A percentile compares a stretch with the other conserved stretches of the same genome.
phyloP scores from a whole-genome alignment of 2,888 invertebrate species.

The Poecilobothrus nobilitatus region DNA sequence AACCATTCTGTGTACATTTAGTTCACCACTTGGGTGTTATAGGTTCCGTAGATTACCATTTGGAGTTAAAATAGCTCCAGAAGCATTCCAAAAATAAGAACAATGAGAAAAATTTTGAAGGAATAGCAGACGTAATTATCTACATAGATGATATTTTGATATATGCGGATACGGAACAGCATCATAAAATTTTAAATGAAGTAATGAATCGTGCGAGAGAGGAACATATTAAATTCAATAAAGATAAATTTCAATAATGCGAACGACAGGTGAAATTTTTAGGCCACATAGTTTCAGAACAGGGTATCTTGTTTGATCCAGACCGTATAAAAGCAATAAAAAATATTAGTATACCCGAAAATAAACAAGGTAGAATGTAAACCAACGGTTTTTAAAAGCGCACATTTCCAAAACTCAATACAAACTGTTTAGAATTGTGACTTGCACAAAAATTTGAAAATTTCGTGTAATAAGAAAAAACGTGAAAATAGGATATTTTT shows the following conservation, averaged over 20 bases:
- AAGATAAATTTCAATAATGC: constrained; percentile 27
- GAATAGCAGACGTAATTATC: constrained; percentile 27
- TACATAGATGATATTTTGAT: constrained; percentile 31
- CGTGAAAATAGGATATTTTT: no score
- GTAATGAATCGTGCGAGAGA: constrained; percentile 27
- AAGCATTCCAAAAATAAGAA: constrained; percentile 26
- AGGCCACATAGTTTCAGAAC: constrained; percentile 21
- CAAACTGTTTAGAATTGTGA: no score
- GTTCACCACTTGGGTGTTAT: constrained; percentile 17
- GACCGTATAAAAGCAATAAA: constrained; percentile 14
- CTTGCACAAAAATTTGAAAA: no score
- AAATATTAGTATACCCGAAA: constrained; percentile 2
- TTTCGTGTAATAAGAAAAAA: no score
- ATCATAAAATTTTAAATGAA: constrained; percentile 25
- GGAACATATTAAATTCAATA: constrained; percentile 31
- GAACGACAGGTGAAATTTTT: constrained; percentile 27
- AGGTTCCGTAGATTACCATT: constrained; percentile 22
- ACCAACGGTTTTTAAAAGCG: no score
- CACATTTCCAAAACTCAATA: no score
- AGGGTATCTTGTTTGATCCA: constrained; percentile 15
- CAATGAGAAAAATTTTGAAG: constrained; percentile 23
- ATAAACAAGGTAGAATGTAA: no score
- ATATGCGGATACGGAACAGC: constrained; percentile 21
- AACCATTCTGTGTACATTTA: constrained; percentile 31
- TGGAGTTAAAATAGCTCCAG: constrained; percentile 25